A percentile compares a stretch with the other conserved stretches of the same genome.
These are phyloP conservation scores for Habropoda laboriosa DNA, from an alignment of 1,140 invertebrate genomes.

Conservation along the genomic window DNA sequence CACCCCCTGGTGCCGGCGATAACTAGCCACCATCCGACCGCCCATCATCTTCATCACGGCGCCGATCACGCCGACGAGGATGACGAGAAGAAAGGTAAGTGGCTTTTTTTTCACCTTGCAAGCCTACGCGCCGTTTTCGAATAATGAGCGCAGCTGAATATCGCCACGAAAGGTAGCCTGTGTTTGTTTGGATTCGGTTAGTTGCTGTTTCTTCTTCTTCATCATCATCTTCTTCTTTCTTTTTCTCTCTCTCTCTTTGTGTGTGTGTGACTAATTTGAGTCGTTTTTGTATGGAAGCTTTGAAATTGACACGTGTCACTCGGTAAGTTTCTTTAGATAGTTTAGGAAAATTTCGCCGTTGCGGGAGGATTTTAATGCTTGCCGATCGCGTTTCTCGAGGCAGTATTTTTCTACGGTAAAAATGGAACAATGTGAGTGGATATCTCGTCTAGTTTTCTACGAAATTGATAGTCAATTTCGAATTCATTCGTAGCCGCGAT, in stretches of 20 bases:
- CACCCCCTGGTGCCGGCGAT: constrained; percentile 78
- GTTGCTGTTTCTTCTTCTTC: too few species aligned
- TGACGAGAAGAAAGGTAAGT: constrained; percentile 80
- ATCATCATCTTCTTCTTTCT: background rate
- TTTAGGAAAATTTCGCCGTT: too few species aligned
- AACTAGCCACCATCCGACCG: constrained; percentile 73
- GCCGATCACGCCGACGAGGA: constrained; percentile 78
- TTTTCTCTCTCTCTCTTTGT: background rate
- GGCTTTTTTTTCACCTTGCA: background rate
- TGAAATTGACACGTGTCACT: too few species aligned
- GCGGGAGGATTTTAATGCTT: too few species aligned
- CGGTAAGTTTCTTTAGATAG: too few species aligned
- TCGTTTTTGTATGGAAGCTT: too few species aligned
- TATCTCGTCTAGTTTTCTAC: background rate
- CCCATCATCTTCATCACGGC: constrained; percentile 77
- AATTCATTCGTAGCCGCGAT: background rate
- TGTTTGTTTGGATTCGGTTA: background rate
- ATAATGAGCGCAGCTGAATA: constrained; percentile 1
- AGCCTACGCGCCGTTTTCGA: background rate
- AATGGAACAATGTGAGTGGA: background rate
- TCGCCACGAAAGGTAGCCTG: background rate
- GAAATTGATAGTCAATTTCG: background rate
- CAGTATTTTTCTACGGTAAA: too few species aligned
- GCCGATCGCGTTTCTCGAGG: background rate
- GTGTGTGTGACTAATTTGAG: too few species aligned